These are phyloP conservation scores for Alca torda DNA, from an alignment of 2,797 vertebrate genomes.

Conservation along the genomic window DNA sequence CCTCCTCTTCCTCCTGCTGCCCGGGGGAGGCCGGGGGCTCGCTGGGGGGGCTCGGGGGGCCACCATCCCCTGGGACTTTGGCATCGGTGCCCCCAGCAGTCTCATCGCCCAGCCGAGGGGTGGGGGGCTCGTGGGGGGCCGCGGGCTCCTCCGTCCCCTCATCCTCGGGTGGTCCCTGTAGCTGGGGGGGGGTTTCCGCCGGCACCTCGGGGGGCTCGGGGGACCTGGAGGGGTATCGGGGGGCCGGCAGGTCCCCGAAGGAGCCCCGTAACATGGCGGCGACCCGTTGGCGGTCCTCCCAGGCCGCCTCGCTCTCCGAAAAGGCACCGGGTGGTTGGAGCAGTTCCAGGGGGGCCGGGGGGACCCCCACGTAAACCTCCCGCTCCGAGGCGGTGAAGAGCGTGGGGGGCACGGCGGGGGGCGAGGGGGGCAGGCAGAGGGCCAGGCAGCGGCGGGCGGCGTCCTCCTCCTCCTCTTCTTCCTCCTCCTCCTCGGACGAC, in stretches of 20 bases:
- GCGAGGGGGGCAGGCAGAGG: not conserved
- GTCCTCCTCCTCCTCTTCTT: not conserved
- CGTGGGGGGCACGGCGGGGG: rapidly evolving
- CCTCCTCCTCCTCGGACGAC: rapidly evolving
- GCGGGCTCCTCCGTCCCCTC: not conserved
- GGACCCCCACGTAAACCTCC: conserved; percentile 23
- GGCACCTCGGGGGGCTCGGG: not conserved
- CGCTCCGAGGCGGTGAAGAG: conserved; percentile 37
- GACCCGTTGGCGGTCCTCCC: not conserved
- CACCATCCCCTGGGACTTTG: not conserved
- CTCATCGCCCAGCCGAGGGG: not conserved
- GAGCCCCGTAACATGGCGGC: conserved; percentile 5
- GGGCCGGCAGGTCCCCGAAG: conserved; percentile 6
- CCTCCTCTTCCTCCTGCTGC: conserved; percentile 16
- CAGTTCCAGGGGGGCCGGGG: not conserved
- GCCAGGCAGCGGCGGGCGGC: not conserved
- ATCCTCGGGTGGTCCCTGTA: not conserved
- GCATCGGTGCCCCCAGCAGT: not conserved
- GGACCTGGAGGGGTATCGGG: not conserved
- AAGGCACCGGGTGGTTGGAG: conserved; percentile 46
- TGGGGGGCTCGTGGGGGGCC: not conserved
- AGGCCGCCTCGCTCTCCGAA: not conserved
- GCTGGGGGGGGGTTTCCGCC: not conserved
- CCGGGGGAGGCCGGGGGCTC: not conserved
- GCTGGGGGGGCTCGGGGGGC: not conserved